Base-by-base conservation (phyloP, 1,140 invertebrate genomes). In the Heliconius hermathena region DNA sequence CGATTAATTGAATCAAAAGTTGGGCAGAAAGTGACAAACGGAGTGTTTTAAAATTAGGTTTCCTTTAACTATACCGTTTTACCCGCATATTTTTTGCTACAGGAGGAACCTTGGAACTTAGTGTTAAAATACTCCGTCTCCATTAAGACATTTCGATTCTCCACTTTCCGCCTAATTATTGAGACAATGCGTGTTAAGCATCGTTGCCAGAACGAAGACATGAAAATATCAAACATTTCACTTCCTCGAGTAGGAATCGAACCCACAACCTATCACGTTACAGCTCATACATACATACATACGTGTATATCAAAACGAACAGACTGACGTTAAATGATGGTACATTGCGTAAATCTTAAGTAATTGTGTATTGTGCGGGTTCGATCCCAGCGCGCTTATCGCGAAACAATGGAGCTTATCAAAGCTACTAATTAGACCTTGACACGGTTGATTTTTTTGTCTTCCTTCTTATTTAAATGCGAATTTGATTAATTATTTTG, bases 341-440 rank as follows among this genome's bases (percentile, higher is more conserved):
- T 66, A 66, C 13, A 66, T 66, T 66, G 60, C 60, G 60, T 66
- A 66, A 66, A 66, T 66, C 60, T 66, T n/a, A 66, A 66, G 60
- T 66, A 66, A 66, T 66, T 66, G 60, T 66, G 60, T 66, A 66
- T 66, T 66, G 60, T 66, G 22, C 60, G 60, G 60, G 60, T 66
- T 66, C 60, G 60, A 66, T 66, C 60, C 60, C 60, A 66, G 60
- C 60, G 60, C 9, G 60, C 60, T 66, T 66, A 66, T 66, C 60
- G 60, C 26, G 9, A 29, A 66, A 66, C 60, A 66, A 66, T 66
- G 13, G 60, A 66, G 22, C 22, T 66, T 66, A 66, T 66, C 60
- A 66, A 66, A 66, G 26, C 60, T 26, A 26, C 57, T 60, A 60
- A 60, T 60, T 60, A n/a, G 57, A 26, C 60, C 60, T 66, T 66